Evolutionary conservation across 2,888 invertebrate genomes (phyloP), one percentile per base, ranked within the genome.

Genomic region (Nomada fucata): DNA sequence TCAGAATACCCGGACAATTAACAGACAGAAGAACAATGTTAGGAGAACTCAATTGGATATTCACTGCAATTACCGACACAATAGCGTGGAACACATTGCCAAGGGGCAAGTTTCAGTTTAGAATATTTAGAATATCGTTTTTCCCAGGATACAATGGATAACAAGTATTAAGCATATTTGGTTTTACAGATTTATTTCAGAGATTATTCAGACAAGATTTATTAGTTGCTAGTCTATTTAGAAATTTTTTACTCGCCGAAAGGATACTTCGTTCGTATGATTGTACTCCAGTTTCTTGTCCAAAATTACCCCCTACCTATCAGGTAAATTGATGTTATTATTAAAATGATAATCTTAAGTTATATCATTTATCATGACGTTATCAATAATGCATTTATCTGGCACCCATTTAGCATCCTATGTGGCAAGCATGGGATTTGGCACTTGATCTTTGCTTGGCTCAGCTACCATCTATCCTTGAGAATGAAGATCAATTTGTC

Each of bases 31-130:
- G 98, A 90, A 99, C 99, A 44, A 98, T 99, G 98, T 95, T 99
- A 87, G 99, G 99, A 65, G 99, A 99, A 94, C 95, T 99, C 80
- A 99, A 99, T 95, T 99, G 99, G 99, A 99, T 99, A 93, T 99
- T 99, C 94, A 99, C 99, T 2, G 99, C 99, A 61, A 99, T 99
- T 89, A 99, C 99, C 0, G 99, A 99, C 94, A 99, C 99, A 13
- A 99, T 99, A 92, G 99, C 99, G 0, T 99, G 99, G 99, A 99
- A 99, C 93, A 97, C 97, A 59, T 95, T 99, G 90, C 98, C 99
- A 5, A 95, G 97, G 95, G 96, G 96, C 96, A 92, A 86, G 83
- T 47, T 60, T 55, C 11, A n/a, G n/a, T n/a, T n/a, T n/a, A n/a
- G n/a, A n/a, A n/a, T n/a, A n/a, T n/a, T n/a, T n/a, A n/a, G 13